These are phyloP conservation scores for Bambusicola thoracicus DNA, from an alignment of 2,113 vertebrate genomes.

Conservation along the genomic window DNA sequence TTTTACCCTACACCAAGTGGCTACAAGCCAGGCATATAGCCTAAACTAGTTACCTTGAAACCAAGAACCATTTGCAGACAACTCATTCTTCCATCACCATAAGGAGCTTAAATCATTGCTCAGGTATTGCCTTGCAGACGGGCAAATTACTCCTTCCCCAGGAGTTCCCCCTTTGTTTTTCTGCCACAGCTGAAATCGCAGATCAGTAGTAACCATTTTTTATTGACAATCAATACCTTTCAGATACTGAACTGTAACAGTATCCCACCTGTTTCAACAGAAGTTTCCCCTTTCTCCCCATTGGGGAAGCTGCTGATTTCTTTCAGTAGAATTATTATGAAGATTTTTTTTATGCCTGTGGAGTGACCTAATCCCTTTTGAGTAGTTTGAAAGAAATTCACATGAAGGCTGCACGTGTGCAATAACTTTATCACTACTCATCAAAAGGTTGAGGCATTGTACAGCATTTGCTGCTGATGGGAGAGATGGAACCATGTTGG, in stretches of 20 bases:
- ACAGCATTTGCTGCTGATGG: not conserved
- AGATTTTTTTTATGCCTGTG: not conserved
- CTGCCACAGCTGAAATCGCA: not conserved
- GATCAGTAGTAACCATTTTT: not conserved
- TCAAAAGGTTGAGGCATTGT: not conserved
- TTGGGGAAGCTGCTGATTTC: not conserved
- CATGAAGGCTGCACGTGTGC: not conserved
- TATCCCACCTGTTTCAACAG: not conserved
- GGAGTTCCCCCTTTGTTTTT: not conserved
- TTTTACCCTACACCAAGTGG: not conserved
- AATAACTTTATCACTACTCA: not conserved
- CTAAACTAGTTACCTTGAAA: not conserved
- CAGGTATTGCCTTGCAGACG: not conserved
- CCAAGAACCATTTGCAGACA: rapidly evolving
- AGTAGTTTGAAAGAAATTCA: not conserved
- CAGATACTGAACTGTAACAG: not conserved
- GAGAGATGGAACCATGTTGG: not conserved
- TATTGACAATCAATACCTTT: not conserved
- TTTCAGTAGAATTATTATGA: not conserved
- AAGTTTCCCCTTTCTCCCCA: not conserved
- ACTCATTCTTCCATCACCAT: not conserved
- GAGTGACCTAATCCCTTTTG: not conserved
- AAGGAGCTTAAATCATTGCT: not conserved
- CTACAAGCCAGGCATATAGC: not conserved
- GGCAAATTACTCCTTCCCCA: not conserved